Conservation (phyloP, 2,888 invertebrate species). For the Acrobasis suavella region DNA sequence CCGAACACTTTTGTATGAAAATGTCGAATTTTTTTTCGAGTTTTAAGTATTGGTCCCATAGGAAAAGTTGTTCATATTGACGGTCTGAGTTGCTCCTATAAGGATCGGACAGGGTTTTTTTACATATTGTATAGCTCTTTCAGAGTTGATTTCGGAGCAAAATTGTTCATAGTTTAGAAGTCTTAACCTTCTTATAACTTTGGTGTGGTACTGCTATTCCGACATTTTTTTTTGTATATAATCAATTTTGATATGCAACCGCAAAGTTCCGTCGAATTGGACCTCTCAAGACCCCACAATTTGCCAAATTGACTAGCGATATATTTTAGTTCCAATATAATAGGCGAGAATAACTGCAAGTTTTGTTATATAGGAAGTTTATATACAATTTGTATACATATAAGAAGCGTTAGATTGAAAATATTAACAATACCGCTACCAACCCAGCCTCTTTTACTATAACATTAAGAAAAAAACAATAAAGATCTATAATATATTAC, state of each 20-base stretch:
- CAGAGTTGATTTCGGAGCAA: no score
- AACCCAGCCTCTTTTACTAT: neutral
- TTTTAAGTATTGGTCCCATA: no score
- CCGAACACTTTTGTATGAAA: no score
- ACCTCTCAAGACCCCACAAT: constrained; percentile 35
- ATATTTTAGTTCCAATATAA: constrained; percentile 27
- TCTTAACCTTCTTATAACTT: no score
- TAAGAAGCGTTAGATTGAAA: neutral
- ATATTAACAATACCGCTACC: neutral
- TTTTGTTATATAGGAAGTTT: constrained; percentile 3
- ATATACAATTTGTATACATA: constrained; percentile 14
- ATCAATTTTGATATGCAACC: constrained; percentile 31
- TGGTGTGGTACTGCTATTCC: no score
- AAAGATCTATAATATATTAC: no score
- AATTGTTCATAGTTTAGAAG: no score
- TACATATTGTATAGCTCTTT: no score
- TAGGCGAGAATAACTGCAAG: constrained; percentile 14
- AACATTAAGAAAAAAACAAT: neutral
- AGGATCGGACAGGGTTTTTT: no score
- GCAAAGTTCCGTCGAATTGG: constrained; percentile 31
- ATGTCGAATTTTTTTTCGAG: no score
- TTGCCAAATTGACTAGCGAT: constrained; percentile 53
- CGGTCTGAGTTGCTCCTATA: no score
- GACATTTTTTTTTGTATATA: constrained; percentile 23
- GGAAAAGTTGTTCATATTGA: no score